These are phyloP conservation scores for Chaetorhynchus papuensis DNA, from an alignment of 2,113 vertebrate genomes.

Conservation along the genomic window DNA sequence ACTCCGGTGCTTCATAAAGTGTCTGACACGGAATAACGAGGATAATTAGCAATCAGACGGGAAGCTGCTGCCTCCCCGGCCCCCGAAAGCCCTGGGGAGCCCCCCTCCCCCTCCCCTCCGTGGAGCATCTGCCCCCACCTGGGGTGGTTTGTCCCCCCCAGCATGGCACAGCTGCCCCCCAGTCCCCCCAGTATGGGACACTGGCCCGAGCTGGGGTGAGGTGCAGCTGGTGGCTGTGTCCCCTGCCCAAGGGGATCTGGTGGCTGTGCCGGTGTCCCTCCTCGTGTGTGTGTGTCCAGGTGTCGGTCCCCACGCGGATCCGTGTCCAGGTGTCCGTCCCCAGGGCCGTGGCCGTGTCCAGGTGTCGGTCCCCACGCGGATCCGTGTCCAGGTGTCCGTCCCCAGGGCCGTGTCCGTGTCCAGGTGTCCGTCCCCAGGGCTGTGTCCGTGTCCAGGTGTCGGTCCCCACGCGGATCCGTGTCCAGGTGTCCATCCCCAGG, in stretches of 20 bases:
- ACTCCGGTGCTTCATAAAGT: conserved; percentile 34
- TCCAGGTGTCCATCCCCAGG: not conserved
- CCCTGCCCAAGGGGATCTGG: too few relatives aligned
- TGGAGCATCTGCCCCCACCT: not conserved
- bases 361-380: too few relatives aligned
- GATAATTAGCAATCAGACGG: conserved; percentile 60
- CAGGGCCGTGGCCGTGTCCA: too few relatives aligned
- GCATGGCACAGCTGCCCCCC: not conserved
- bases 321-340: not conserved
- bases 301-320: not conserved
- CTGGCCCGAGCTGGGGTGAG: accelerated
- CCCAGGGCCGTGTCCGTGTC: too few relatives aligned
- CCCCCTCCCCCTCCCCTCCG: not conserved
- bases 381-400: not conserved
- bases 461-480: too few relatives aligned
- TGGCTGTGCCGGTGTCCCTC: not conserved
- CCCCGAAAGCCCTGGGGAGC: not conserved
- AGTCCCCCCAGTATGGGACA: accelerated
- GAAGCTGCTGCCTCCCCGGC: conserved; percentile 22
- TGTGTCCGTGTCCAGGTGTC: not conserved
- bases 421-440: not conserved
- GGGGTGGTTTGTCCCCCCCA: not conserved
- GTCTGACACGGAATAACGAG: conserved; percentile 49
- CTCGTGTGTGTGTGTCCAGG: not conserved
- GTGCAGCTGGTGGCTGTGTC: not conserved